Evolutionary conservation across 2,797 vertebrate species (phyloP), one percentile per base, ranked within the genome.

Genomic region (Alectoris magna): DNA sequence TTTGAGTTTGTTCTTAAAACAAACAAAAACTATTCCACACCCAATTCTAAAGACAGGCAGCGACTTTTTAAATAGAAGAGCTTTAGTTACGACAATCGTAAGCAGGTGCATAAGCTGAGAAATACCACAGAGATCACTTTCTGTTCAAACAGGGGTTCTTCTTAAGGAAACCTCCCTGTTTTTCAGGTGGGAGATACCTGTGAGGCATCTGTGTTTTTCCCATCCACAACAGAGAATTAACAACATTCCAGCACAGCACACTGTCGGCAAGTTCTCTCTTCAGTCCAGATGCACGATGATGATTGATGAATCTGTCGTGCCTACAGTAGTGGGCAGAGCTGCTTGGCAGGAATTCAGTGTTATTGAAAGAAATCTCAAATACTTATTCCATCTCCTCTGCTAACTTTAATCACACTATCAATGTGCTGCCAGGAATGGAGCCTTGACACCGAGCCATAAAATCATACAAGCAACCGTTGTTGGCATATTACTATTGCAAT

Each of bases 401-500:
- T 94, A 93, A 94, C 97, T 98, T 98, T 98, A 97, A 98, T 98
- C 97, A 97, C 95, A 95, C 97, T 97, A 98, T 98, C 98, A 98
- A 95, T 95, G 97, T 95, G 96, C 97, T 98, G 98, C 97, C 98
- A 98, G 98, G 97, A 98, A 98, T 53, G 97, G 96, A 97, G 97
- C 96, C 92, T 97, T 98, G 96, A 97, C 97, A 98, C 93, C 94
- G 91, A 93, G 97, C 98, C 98, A 98, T 96, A 96, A 96, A 95
- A 97, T 97, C 87, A 97, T 88, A 98, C 95, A 98, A 96, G 94
- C 95, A 94, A 77, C 97, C 97, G 98, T 96, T 98, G 98, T 98
- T 95, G 80, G 94, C 76, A 29, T 81, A 92, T 53, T 93, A 84
- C 71, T 94, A 88, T 84, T 74, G 79, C 81, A 97, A 94, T 72